phyloP scores from a whole-genome alignment of 2,113 vertebrate genomes.

The Microcebus tavaratra region DNA sequence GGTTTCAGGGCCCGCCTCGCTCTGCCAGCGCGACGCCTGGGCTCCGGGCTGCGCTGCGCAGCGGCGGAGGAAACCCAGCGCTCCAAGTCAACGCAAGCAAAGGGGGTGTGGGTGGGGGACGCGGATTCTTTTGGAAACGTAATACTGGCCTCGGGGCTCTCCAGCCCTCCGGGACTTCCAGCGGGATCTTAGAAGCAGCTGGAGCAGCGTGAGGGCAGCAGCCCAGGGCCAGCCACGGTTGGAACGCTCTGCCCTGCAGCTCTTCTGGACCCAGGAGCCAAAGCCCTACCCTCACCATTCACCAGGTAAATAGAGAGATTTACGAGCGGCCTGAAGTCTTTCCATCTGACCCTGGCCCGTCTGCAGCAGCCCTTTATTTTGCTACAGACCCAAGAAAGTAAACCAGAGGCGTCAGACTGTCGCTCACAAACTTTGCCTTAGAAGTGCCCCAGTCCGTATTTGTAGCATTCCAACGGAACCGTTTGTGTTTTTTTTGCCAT shows the following conservation, averaged over 20 bases:
- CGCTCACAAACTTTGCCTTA: neutral
- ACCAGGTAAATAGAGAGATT: constrained; percentile 85
- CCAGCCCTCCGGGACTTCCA: constrained; percentile 66
- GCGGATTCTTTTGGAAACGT: constrained; percentile 67
- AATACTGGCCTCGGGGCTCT: constrained; percentile 67
- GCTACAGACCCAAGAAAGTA: constrained; percentile 57
- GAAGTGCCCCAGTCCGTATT: neutral
- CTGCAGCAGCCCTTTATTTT: constrained; percentile 69
- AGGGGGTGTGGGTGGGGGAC: constrained; percentile 66
- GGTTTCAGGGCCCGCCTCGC: constrained; percentile 79
- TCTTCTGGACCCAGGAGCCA: constrained; percentile 73
- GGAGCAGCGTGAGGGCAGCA: constrained; percentile 64
- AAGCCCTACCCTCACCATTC: constrained; percentile 70
- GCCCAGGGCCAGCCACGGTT: constrained; percentile 65
- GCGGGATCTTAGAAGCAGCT: constrained; percentile 72
- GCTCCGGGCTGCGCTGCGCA: constrained; percentile 67
- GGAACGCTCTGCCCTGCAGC: constrained; percentile 66
- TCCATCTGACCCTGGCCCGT: constrained; percentile 58
- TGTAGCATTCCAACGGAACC: neutral
- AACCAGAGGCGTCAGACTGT: constrained; percentile 46
- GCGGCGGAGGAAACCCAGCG: constrained; percentile 76
- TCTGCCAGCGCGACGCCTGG: constrained; percentile 63
- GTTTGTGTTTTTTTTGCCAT: neutral
- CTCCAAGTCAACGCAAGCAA: constrained; percentile 74
- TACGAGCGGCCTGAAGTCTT: constrained; percentile 50